Evolutionary conservation across 2,113 vertebrate genomes (phyloP), one percentile per base, ranked within the genome.

Genomic region (Pyrgilauda ruficollis): DNA sequence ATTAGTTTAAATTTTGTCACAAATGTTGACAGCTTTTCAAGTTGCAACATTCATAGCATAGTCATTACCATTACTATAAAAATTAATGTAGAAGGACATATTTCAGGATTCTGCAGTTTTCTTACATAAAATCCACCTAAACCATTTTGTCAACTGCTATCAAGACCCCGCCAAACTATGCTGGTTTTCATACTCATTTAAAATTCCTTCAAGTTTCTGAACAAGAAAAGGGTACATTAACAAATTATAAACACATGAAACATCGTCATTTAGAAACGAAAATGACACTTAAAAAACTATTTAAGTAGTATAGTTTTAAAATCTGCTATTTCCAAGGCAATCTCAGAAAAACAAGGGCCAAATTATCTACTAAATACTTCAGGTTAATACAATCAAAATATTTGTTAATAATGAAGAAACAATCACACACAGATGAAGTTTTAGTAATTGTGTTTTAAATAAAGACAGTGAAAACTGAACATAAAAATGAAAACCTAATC

Each of bases 11-110:
- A 50, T 66, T 92, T 82, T 82, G 78, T 52, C 74, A 82, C 24
- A 90, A 87, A 94, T n/a, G 44, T 67, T 94, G 84, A 84, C 73
- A 89, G 69, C 64, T 82, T 94, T 94, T 76, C 74, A 87, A 74
- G 39, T 58, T 78, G 23, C 33, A 73, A 81, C 11, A 33, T 78
- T 87, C 27, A 30, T 61, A 84, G 39, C 64, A 66, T 14, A 66
- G 16, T 50, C 73, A 81, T 80, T 77, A 77, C 6, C n/a, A 33
- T 81, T 78, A 41, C 35, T 47, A 75, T n/a, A 72, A 87, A 86
- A 91, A 55, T 11, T 74, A 9, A 84, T 72, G 47, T 18, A 68
- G 55, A 84, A 87, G 44, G 21, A 64, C 15, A 30, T 44, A 27
- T 44, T 78, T 63, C 52, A 91, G 11, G 35, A 78, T 89, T 84